Conservation (phyloP, 2,113 vertebrate genomes). For the Cochlearius cochlearius region DNA sequence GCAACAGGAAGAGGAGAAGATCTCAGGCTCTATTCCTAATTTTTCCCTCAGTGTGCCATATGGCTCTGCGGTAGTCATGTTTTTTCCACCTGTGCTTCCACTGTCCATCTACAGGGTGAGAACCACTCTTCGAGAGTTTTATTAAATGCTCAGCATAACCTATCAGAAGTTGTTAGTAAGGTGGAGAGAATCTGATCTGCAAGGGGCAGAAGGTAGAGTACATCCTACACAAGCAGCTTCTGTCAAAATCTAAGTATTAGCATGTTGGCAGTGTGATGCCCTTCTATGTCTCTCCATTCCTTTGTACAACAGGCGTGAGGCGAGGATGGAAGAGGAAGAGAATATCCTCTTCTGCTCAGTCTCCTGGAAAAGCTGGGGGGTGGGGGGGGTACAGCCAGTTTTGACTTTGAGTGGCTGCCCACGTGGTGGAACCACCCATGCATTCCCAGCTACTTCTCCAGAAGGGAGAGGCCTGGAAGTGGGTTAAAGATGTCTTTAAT, state of each 20-base stretch:
- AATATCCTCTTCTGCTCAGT: neutral
- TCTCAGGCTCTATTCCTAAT: neutral
- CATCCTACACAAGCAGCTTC: neutral
- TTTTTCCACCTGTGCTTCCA: neutral
- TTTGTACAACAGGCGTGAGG: neutral
- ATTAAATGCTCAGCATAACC: neutral
- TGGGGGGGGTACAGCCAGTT: neutral
- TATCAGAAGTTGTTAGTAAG: neutral
- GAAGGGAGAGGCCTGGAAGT: neutral
- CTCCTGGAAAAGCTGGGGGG: neutral
- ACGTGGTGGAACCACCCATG: neutral
- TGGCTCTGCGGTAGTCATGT: neutral
- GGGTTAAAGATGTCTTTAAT: neutral
- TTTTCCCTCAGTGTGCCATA: neutral
- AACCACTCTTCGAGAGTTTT: neutral
- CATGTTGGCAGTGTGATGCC: fast-evolving
- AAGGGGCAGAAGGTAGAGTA: neutral
- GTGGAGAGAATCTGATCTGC: neutral
- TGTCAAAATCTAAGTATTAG: neutral
- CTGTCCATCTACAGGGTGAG: neutral
- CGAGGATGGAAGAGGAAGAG: neutral
- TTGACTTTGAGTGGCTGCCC: neutral
- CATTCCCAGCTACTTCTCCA: neutral
- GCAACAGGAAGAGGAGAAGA: neutral
- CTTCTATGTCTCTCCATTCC: fast-evolving